phyloP scores from a whole-genome alignment of 1,140 invertebrate species.

The Cotesia glomerata region DNA sequence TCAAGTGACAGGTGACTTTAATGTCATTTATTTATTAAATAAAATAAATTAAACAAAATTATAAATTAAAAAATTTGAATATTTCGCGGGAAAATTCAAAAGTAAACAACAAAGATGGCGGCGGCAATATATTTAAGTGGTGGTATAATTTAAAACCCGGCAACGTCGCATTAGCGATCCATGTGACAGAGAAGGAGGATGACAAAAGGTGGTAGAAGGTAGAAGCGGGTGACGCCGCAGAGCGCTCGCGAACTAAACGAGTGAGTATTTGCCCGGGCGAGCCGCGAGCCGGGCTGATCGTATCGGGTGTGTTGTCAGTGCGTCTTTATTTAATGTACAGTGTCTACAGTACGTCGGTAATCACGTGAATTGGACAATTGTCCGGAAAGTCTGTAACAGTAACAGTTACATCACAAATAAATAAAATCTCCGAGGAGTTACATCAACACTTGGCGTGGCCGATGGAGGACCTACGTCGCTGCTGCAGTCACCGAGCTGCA shows the following conservation, averaged over 20 bases:
- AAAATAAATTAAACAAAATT: too few species aligned
- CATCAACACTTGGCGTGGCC: too few species aligned
- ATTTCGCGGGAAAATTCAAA: too few species aligned
- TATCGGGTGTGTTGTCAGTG: constrained; percentile 21
- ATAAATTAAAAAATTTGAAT: too few species aligned
- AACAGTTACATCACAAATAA: too few species aligned
- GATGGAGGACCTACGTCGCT: too few species aligned
- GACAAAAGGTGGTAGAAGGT: constrained; percentile 52
- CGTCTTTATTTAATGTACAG: neutral
- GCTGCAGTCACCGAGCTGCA: too few species aligned
- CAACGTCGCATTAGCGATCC: constrained; percentile 48
- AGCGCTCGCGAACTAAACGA: constrained; percentile 47
- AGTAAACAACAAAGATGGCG: neutral
- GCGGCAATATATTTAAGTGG: too few species aligned
- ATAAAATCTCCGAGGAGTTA: too few species aligned
- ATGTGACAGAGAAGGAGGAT: constrained; percentile 62
- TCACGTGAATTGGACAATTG: neutral
- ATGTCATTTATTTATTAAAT: too few species aligned
- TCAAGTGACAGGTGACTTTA: too few species aligned
- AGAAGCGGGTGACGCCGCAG: constrained; percentile 53
- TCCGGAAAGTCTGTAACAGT: too few species aligned
- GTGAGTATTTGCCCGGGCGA: constrained; percentile 57
- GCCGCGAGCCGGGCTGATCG: constrained; percentile 49
- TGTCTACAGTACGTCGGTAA: neutral
- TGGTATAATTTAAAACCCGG: constrained; percentile 29